Evolutionary conservation across 2,113 vertebrate species (phyloP).

Genomic region (Corvus moneduloides): DNA sequence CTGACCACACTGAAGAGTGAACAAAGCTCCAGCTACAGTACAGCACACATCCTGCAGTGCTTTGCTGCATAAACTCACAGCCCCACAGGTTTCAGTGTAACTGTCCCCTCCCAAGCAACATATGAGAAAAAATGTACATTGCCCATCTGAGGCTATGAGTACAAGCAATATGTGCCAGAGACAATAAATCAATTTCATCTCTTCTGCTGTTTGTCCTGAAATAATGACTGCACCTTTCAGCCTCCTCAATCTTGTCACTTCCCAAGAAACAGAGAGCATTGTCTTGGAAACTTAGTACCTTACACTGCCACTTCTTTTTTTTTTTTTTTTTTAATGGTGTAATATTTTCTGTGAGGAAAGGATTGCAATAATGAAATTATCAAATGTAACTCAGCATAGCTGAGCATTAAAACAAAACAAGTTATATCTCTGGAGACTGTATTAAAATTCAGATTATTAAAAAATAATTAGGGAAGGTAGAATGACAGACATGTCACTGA

Average conservation of each 20-base stretch:
- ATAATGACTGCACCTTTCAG: background rate
- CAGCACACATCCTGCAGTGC: too few relatives aligned
- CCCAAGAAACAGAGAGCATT: background rate
- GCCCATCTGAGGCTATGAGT: background rate
- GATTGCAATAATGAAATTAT: background rate
- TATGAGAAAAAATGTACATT: background rate
- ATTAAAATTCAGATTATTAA: constrained; percentile 20
- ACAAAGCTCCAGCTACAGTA: background rate
- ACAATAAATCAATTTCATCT: background rate
- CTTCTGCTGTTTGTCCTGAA: background rate
- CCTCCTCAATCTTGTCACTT: background rate
- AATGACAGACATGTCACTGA: background rate
- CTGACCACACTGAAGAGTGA: background rate
- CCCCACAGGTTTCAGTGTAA: background rate
- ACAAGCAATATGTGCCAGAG: background rate
- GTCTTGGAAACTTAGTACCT: background rate
- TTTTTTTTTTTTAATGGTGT: background rate
- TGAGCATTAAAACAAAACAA: background rate
- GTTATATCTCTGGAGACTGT: background rate
- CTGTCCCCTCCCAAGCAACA: accelerated
- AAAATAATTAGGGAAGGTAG: background rate
- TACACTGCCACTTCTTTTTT: accelerated
- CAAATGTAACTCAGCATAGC: background rate
- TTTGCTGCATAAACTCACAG: background rate
- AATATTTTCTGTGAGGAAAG: background rate